Conservation (phyloP, 2,797 vertebrate species). For the Sternarchorhynchus goeldii region DNA sequence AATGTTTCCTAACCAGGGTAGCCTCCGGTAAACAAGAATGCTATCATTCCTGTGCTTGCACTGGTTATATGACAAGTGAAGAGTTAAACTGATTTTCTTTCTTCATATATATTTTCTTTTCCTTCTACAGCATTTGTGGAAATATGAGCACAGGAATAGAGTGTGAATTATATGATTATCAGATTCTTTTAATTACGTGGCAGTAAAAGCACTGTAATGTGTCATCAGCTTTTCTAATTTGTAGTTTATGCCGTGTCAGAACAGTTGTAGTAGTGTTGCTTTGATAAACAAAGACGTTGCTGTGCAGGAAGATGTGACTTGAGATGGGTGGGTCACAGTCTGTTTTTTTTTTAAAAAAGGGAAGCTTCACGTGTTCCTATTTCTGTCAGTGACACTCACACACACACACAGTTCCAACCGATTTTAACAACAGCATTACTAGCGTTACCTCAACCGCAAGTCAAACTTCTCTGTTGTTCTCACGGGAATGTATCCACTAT, state of each 20-base stretch:
- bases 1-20: not conserved
- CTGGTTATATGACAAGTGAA: not conserved
- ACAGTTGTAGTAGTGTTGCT: too few species aligned
- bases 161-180: slow-evolving; percentile 5
- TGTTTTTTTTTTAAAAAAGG: slow-evolving; percentile 1
- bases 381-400: not conserved
- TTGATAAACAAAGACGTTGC: not conserved
- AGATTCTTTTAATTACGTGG: not conserved
- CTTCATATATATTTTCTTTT: not conserved
- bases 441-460: too few species aligned
- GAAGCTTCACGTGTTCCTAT: slow-evolving; percentile 16
- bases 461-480: not conserved
- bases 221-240: too few species aligned
- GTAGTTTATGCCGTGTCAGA: too few species aligned
- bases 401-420: not conserved
- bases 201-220: too few species aligned
- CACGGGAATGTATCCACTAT: not conserved
- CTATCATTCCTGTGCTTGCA: too few species aligned
- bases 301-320: not conserved
- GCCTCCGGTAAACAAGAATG: too few species aligned
- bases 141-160: not conserved
- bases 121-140: slow-evolving; percentile 17
- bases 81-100: not conserved
- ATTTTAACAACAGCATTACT: not conserved
- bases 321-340: not conserved